phyloP scores from a whole-genome alignment of 2,113 vertebrate genomes.

The Ceyx margarethae region DNA sequence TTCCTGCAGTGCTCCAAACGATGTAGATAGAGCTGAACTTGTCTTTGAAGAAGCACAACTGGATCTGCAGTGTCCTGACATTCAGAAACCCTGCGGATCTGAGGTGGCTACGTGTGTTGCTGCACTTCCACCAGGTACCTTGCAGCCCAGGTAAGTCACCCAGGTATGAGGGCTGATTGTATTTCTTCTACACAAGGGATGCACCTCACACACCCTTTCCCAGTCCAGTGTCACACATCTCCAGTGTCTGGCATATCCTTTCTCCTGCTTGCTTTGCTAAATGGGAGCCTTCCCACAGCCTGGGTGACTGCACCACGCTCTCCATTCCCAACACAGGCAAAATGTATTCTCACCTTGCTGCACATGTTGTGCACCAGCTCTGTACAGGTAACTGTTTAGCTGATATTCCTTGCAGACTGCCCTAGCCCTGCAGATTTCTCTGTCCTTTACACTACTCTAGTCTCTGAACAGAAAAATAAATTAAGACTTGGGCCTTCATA shows the following conservation, averaged over 20 bases:
- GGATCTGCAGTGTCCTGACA: not conserved
- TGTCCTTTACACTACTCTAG: not conserved
- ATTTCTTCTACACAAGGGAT: not conserved
- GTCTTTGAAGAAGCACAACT: not conserved
- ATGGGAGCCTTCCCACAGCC: not conserved
- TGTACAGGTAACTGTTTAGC: not conserved
- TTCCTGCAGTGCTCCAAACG: not conserved
- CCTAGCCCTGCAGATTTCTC: fast-evolving
- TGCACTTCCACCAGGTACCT: not conserved
- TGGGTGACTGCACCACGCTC: not conserved
- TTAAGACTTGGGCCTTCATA: not conserved
- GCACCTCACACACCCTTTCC: not conserved
- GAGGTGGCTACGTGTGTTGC: not conserved
- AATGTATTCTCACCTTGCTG: not conserved
- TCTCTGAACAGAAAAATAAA: not conserved
- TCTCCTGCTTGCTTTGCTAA: not conserved
- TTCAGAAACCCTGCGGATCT: not conserved
- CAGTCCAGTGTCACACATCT: not conserved
- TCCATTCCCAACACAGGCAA: not conserved
- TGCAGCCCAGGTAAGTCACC: not conserved
- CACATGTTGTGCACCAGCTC: not conserved
- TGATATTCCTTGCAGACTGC: not conserved
- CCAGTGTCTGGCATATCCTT: not conserved
- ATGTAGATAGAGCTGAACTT: not conserved
- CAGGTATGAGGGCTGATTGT: fast-evolving